Evolutionary conservation across 1,140 invertebrate species (phyloP).

Genomic region (Drosophila ananassae): DNA sequence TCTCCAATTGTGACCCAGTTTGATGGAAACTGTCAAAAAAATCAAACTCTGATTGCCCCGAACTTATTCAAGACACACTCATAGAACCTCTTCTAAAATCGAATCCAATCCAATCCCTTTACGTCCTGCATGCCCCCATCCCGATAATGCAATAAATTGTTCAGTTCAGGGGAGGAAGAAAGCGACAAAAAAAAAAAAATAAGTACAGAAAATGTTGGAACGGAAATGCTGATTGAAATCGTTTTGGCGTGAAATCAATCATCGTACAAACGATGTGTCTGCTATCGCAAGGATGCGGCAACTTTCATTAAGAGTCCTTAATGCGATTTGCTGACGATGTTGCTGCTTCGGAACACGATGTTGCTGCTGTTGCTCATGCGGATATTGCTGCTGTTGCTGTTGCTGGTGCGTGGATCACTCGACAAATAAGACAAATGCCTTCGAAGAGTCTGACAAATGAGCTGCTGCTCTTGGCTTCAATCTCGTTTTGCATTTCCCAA

Average conservation of each 20-base stretch:
- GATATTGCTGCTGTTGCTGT: slow-evolving; percentile 45
- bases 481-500: slow-evolving; percentile 63
- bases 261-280: slow-evolving; percentile 68
- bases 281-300: slow-evolving; percentile 72
- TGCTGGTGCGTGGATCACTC: slow-evolving; percentile 37
- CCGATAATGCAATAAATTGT: slow-evolving; percentile 64
- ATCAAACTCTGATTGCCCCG: slow-evolving; percentile 11
- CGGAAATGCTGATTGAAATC: slow-evolving; percentile 83
- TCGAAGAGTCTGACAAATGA: slow-evolving; percentile 55
- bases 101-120: slow-evolving; percentile 34
- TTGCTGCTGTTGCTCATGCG: slow-evolving; percentile 39
- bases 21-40: slow-evolving; percentile 3
- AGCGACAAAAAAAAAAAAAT: slow-evolving; percentile 16
- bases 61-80: slow-evolving; percentile 36
- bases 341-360: slow-evolving; percentile 27
- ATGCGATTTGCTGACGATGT: slow-evolving; percentile 79
- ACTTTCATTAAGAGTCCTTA: slow-evolving; percentile 83
- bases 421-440: slow-evolving; percentile 72
- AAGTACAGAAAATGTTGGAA: slow-evolving; percentile 38
- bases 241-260: slow-evolving; percentile 83
- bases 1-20: slow-evolving; percentile 38
- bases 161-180: slow-evolving; percentile 19
- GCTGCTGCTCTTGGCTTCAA: slow-evolving; percentile 33
- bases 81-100: slow-evolving; percentile 10
- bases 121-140: slow-evolving; percentile 31